Evolutionary conservation across 2,888 invertebrate species (phyloP).

Genomic region (Plebejus anna): DNA sequence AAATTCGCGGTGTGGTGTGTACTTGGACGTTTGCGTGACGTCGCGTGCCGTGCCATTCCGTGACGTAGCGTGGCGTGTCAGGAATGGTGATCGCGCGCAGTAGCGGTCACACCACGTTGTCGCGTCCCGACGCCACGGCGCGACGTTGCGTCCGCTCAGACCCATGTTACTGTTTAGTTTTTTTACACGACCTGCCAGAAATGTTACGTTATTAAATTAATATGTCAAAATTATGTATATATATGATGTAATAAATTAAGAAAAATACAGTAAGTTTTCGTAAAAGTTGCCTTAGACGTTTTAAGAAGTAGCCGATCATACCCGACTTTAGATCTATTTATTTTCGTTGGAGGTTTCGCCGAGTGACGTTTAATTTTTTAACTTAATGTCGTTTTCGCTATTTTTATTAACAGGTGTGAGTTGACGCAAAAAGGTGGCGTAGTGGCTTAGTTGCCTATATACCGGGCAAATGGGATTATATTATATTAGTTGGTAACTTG

Average conservation of each 20-base stretch:
- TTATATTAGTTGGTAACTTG: conserved; percentile 46
- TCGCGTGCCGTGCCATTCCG: background rate
- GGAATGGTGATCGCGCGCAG: background rate
- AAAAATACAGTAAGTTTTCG: conserved; percentile 76
- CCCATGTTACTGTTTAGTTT: conserved; percentile 56
- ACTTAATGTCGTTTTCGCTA: conserved; percentile 65
- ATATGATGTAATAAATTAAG: conserved; percentile 77
- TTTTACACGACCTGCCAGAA: conserved; percentile 65
- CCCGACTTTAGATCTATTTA: conserved; percentile 23
- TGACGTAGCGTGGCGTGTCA: background rate
- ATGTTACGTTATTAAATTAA: conserved; percentile 71
- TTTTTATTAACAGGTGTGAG: conserved; percentile 71
- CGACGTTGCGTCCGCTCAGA: conserved; percentile 2
- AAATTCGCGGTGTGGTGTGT: conserved; percentile 23
- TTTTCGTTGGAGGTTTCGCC: conserved; percentile 25
- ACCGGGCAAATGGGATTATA: conserved; percentile 71
- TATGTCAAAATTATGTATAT: conserved; percentile 78
- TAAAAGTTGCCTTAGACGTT: conserved; percentile 72
- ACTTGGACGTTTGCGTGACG: background rate
- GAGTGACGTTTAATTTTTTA: conserved; percentile 37
- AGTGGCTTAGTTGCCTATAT: conserved; percentile 65
- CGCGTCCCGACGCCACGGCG: conserved; percentile 2
- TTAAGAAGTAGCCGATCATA: conserved; percentile 60
- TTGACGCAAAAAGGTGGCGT: conserved; percentile 60
- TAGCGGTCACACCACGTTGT: background rate